A percentile compares a stretch with the other conserved stretches of the same genome.
These are phyloP conservation scores for Cyphomyrus discorhynchus DNA, from an alignment of 2,113 vertebrate species.

Conservation along the genomic window DNA sequence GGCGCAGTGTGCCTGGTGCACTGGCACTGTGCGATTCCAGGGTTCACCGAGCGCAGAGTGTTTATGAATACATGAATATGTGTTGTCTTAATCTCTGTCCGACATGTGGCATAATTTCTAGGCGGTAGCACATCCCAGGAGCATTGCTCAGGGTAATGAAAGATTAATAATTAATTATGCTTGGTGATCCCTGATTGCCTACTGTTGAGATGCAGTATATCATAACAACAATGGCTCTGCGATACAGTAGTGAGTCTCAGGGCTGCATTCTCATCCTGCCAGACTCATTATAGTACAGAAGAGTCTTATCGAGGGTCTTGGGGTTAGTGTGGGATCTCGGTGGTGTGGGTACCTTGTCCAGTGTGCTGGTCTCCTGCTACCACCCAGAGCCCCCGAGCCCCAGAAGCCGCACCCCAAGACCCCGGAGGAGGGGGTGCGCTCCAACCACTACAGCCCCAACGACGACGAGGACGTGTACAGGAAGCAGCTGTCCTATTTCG, in stretches of 20 bases:
- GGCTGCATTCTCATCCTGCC: not conserved
- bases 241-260: not conserved
- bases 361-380: not conserved
- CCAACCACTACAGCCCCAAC: slow-evolving; percentile 84
- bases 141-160: not conserved
- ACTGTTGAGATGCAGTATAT: not conserved
- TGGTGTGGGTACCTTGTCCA: not conserved
- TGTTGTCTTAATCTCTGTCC: not conserved
- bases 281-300: not conserved
- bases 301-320: not conserved
- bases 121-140: not conserved
- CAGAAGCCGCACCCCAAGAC: slow-evolving; percentile 77
- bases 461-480: slow-evolving; percentile 94
- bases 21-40: not conserved
- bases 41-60: not conserved
- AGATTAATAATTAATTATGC: not conserved
- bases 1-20: not conserved
- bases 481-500: slow-evolving; percentile 93
- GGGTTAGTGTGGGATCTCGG: not conserved
- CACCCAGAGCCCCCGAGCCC: slow-evolving; percentile 76
- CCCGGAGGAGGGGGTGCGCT: slow-evolving; percentile 80
- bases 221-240: not conserved
- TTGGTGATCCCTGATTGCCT: not conserved
- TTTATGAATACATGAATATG: not conserved
- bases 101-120: not conserved